A percentile compares a stretch with the other conserved stretches of the same genome.
These are phyloP conservation scores for Biston stratarius DNA, from an alignment of 2,888 invertebrate species.

Conservation along the genomic window DNA sequence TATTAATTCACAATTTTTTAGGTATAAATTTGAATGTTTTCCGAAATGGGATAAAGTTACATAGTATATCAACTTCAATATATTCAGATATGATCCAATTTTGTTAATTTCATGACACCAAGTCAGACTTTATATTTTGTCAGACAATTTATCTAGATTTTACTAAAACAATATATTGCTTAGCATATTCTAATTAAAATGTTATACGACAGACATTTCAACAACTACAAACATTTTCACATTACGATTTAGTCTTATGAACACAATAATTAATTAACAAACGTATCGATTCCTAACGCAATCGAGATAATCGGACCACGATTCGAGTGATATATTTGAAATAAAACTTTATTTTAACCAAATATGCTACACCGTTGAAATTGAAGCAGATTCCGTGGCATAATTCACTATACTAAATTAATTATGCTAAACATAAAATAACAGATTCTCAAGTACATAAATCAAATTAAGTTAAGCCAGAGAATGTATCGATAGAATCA, in stretches of 20 bases:
- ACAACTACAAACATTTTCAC: constrained; percentile 12
- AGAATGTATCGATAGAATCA: too few species aligned
- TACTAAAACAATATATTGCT: constrained; percentile 2
- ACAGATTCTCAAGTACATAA: too few species aligned
- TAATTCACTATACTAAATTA: not conserved
- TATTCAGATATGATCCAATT: not conserved
- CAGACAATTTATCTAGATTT: not conserved
- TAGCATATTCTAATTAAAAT: constrained; percentile 1
- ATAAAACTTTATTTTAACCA: too few species aligned
- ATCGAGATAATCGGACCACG: constrained; percentile 4
- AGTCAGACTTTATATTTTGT: constrained; percentile 2
- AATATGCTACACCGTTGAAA: not conserved
- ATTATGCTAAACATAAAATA: not conserved
- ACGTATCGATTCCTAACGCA: not conserved
- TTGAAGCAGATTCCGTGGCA: not conserved
- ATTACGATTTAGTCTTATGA: constrained; percentile 11
- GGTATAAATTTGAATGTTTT: too few species aligned
- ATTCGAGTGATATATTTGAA: not conserved
- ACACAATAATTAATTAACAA: constrained; percentile 13
- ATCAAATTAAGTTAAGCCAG: too few species aligned
- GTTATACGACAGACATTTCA: not conserved
- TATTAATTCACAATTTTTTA: not conserved
- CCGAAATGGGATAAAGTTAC: too few species aligned
- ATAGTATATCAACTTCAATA: not conserved
- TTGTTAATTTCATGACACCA: not conserved